Percentiles rank a stretch among this genome's conserved stretches.
Evolutionary conservation across 2,113 vertebrate genomes (phyloP).

Genomic region (Sinocyclocheilus maitianheensis): DNA sequence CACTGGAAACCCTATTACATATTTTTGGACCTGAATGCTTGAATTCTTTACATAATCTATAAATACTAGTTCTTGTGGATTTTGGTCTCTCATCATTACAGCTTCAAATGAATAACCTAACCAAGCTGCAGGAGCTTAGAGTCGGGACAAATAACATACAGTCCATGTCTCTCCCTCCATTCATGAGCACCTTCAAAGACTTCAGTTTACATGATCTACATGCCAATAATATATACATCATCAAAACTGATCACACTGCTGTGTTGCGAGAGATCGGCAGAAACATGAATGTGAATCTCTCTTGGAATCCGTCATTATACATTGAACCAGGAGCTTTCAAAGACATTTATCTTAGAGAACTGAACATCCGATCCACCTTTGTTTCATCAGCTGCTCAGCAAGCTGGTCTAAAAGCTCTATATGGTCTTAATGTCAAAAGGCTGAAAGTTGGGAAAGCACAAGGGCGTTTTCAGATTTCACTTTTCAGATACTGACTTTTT

Average conservation of each 20-base stretch:
- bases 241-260: conserved; percentile 16
- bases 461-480: background rate
- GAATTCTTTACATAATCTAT: conserved; percentile 33
- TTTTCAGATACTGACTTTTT: conserved; percentile 35
- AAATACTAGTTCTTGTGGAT: conserved; percentile 40
- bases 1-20: conserved; percentile 47
- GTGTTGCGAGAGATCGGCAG: conserved; percentile 55
- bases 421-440: conserved; percentile 67
- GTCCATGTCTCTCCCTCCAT: conserved; percentile 39
- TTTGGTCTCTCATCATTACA: conserved; percentile 30
- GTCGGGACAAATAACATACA: conserved; percentile 42
- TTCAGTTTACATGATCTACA: conserved; percentile 43
- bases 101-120: conserved; percentile 31
- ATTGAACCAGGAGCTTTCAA: conserved; percentile 72
- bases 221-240: background rate
- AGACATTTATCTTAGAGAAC: conserved; percentile 63
- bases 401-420: conserved; percentile 67
- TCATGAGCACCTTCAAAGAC: conserved; percentile 41
- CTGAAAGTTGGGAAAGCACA: conserved; percentile 72
- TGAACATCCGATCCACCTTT: conserved; percentile 73
- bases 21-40: conserved; percentile 23
- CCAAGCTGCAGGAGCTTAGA: conserved; percentile 43
- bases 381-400: conserved; percentile 57
- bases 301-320: conserved; percentile 70
- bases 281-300: conserved; percentile 78